Base-by-base conservation (phyloP, 2,888 invertebrate species). In the Meliscaeva auricollis region DNA sequence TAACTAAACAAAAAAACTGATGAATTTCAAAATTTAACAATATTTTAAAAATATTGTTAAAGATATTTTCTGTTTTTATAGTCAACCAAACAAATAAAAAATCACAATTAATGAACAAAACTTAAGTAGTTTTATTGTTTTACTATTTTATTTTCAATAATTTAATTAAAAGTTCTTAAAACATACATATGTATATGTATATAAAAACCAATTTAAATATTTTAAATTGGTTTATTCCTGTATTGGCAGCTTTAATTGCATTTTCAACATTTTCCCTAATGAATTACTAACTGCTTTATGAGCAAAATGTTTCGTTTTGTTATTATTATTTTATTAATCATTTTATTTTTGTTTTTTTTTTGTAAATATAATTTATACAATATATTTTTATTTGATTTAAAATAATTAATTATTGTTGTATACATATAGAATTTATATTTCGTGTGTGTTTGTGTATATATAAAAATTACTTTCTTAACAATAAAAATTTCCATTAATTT, bases 401-500 rank as follows among this genome's bases (percentile, higher is more conserved):
- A 81, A 85, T 85, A 85, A 80, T 79, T 74, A 69, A 15, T 70
- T 70, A 58, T 48, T 73, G 26, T 85, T 85, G 76, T 77, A 77
- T 80, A 77, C 64, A 85, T 80, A 85, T 56, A 75, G 80, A 81
- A 81, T 81, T 80, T 80, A 62, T 85, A 75, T 85, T 60, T 32
- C 32, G 70, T 69, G 52, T 76, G 72, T 50, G 62, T 60, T 54
- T 76, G 80, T 85, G 32, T 85, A 58, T 77, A 77, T 81, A 80
- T 72, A 76, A 80, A 76, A 81, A 77, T 81, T 81, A 81, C 68
- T 77, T 81, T 81, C 76, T 81, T 85, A 85, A 77, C 77, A 80
- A 69, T 81, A 80, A 22, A 64, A 46, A 69, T 44, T 60, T 68
- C 46, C 44, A 44, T 74, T 54, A 41, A 68, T 70, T 75, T 46